Base-by-base conservation (phyloP, 2,888 invertebrate species). In the Lydus trimaculatus region DNA sequence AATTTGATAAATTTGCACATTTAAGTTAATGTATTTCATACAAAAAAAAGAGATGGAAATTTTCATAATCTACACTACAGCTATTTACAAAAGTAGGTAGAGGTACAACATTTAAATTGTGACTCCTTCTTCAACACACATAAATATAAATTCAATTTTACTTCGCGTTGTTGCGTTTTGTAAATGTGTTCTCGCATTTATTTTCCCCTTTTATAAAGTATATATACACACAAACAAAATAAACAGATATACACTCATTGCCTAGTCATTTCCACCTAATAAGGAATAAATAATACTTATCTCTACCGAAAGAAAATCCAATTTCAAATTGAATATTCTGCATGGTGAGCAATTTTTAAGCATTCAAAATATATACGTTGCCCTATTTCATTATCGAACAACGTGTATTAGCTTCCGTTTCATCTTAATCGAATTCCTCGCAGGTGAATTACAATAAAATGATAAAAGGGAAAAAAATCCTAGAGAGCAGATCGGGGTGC, bases 281-380 rank as follows among this genome's bases (percentile, higher is more conserved):
- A 72, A 71, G 67, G 63, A 70, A 74, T 72, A 74, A 73, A 74
- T 71, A 74, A 64, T 67, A 72, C 74, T 73, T 73, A 70, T 73
- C 71, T 72, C 71, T 68, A 61, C 65, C 63, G 65, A 72, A 68
- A 68, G 72, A 71, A 73, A 74, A 74, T 74, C 71, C 70, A 73
- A 73, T 72, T 73, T 61, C 61, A 58, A 66, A 61, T 25, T 52
- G 52, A 52, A 52, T 52, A 52, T 52, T 56, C 25, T 13, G 56
- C 25, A 13, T 3, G 56, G 23, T 23, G 25, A 15, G 61, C 65
- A 68, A 65, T 65, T 68, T 71, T 66, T 71, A 67, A 69, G 61
- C 58, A 59, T 66, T 69, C 52, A 39, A 64, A 66, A 61, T 61
- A 39, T 60, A 20, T 56, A 17, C 43, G 56, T 25, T 56, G 25